These are phyloP conservation scores for Myotis davidii DNA, from an alignment of 2,113 vertebrate genomes.

Conservation along the genomic window DNA sequence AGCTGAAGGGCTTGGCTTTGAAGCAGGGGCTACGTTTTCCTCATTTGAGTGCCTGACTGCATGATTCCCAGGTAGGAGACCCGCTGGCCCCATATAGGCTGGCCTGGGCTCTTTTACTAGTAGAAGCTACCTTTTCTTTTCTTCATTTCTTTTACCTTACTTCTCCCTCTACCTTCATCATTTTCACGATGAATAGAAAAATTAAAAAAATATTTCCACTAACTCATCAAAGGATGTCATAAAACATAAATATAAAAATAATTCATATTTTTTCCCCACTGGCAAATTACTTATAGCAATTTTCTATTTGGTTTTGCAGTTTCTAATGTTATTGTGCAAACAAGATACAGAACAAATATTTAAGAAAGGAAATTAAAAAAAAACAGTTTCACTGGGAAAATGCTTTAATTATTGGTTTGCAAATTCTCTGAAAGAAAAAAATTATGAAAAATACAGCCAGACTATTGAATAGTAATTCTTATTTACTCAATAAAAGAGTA, in stretches of 20 bases:
- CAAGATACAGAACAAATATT: conserved; percentile 11
- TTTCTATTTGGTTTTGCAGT: conserved; percentile 46
- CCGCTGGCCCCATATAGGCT: no score
- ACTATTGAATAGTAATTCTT: conserved; percentile 1
- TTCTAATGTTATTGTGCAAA: not conserved
- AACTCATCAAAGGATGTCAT: not conserved
- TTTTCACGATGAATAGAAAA: not conserved
- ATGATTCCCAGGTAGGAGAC: no score
- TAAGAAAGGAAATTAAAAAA: conserved; percentile 24
- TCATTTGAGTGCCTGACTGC: no score
- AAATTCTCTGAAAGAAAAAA: conserved; percentile 33
- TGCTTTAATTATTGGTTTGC: not conserved
- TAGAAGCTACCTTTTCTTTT: not conserved
- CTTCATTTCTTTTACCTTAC: not conserved
- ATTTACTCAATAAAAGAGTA: not conserved
- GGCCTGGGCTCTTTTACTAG: not conserved
- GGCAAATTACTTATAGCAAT: not conserved
- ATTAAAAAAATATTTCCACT: not conserved
- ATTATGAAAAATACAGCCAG: not conserved
- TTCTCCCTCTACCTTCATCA: not conserved
- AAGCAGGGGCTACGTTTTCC: no score
- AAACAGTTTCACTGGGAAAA: not conserved
- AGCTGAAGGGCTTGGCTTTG: no score
- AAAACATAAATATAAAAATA: conserved; percentile 26
- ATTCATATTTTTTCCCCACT: not conserved